Base-by-base conservation (phyloP, 2,113 vertebrate genomes). In the Corythornis cristatus region DNA sequence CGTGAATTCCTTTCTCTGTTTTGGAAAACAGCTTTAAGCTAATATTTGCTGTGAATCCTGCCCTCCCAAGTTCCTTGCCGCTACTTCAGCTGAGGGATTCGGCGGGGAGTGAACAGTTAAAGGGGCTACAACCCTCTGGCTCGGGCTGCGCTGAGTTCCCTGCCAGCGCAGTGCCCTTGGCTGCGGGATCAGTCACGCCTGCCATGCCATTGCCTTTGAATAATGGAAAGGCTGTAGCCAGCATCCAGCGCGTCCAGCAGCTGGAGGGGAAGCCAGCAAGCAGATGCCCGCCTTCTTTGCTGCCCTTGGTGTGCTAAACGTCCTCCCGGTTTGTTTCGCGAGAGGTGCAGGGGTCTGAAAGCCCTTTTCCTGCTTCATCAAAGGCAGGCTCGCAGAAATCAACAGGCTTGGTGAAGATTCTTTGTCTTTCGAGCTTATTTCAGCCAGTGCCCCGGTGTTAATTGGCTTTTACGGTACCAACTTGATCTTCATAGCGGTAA, bases 381-480 rank as follows among this genome's bases (percentile, higher is more conserved):
- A 54, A 86, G 91, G 16, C 81, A 68, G 26, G 50, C 60, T 84
- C 81, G 61, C 33, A 14, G 61, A 67, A 65, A 51, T 83, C 82
- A 90, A 65, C 72, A 64, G 81, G n/a, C 83, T 78, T 65, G 53
- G 60, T 75, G 50, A 58, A 29, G 43, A 62, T 73, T 88, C 62
- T 71, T 13, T 84, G 45, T 95, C 37, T 91, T 86, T 79, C 42
- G 67, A 48, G 50, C 51, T 93, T 74, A 45, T 66, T 89, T 89
- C 51, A 92, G n/a, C 33, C 64, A 29, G 83, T 87, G 86, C 40
- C 86, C 53, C 77, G 68, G 60, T 67, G 94, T 95, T 93, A 90
- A 95, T 97, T 97, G 96, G 93, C 81, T 94, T 88, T 93, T 92
- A 45, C 92, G 89, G 66, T 90, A 73, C 78, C 86, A 95, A 58